Conservation (phyloP, 2,113 vertebrate genomes). For the Urocynchramus pylzowi region DNA sequence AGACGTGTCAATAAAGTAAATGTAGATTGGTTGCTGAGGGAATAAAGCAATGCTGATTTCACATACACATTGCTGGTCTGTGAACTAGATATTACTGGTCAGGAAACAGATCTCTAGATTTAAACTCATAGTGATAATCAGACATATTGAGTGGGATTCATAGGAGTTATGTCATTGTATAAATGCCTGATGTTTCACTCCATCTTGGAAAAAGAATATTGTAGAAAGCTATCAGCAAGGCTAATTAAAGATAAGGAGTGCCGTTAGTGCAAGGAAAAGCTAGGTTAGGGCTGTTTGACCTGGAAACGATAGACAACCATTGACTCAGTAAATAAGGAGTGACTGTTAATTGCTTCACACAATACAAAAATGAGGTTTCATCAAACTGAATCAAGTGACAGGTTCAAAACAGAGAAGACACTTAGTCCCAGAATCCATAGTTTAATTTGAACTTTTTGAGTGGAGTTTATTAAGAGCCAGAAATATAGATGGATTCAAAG, state of each 20-base stretch:
- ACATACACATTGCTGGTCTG: neutral
- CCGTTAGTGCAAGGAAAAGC: neutral
- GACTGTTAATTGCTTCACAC: neutral
- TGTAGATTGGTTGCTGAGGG: neutral
- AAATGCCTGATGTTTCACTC: neutral
- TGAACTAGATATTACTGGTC: neutral
- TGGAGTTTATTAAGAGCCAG: neutral
- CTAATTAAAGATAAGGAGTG: neutral
- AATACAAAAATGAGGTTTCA: neutral
- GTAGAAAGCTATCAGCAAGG: neutral
- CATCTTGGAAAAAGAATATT: neutral
- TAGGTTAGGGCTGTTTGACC: neutral
- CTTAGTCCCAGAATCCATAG: neutral
- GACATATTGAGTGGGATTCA: neutral
- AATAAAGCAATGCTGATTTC: neutral
- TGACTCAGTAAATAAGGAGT: neutral
- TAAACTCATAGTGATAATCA: neutral
- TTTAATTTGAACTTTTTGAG: neutral
- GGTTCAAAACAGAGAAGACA: neutral
- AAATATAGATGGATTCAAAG: neutral
- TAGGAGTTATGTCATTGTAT: neutral
- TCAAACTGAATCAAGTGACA: neutral
- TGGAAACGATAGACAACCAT: neutral
- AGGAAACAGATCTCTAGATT: neutral
- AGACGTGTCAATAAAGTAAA: neutral